Conservation (phyloP, 2,113 vertebrate species). For the Zosterops pallidus region DNA sequence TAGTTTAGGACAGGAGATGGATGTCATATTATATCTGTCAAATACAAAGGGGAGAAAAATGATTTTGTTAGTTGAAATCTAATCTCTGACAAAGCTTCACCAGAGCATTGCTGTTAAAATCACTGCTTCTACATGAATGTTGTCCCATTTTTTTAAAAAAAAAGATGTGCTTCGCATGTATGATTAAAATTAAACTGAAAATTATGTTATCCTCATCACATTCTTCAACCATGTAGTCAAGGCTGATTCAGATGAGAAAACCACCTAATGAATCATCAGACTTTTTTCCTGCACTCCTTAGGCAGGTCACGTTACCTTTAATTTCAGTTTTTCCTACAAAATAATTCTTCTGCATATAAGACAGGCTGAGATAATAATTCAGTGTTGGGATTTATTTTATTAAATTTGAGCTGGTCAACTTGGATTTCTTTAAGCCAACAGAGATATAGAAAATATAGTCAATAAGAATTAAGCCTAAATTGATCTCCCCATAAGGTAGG, state of each 20-base stretch:
- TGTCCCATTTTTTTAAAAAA: not conserved
- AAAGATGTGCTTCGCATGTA: not conserved
- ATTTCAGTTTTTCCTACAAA: not conserved
- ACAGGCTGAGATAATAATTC: not conserved
- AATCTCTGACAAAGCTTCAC: not conserved
- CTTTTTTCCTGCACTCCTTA: not conserved
- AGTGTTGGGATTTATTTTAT: not conserved
- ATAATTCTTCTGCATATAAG: not conserved
- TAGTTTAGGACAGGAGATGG: not conserved
- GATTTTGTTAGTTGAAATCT: not conserved
- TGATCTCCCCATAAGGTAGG: not conserved
- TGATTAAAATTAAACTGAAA: constrained; percentile 1
- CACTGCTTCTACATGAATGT: not conserved
- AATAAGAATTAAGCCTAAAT: not conserved
- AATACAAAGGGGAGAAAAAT: not conserved
- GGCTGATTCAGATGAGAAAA: constrained; percentile 9
- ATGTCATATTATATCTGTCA: not conserved
- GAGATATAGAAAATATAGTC: not conserved
- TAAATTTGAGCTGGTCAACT: not conserved
- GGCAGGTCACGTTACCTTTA: not conserved
- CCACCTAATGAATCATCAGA: not conserved
- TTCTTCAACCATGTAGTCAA: not conserved
- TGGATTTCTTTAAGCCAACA: not conserved
- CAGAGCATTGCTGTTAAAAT: not conserved
- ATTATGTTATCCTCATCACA: not conserved